Conservation (phyloP, 2,888 invertebrate species). For the Elmis aenea region DNA sequence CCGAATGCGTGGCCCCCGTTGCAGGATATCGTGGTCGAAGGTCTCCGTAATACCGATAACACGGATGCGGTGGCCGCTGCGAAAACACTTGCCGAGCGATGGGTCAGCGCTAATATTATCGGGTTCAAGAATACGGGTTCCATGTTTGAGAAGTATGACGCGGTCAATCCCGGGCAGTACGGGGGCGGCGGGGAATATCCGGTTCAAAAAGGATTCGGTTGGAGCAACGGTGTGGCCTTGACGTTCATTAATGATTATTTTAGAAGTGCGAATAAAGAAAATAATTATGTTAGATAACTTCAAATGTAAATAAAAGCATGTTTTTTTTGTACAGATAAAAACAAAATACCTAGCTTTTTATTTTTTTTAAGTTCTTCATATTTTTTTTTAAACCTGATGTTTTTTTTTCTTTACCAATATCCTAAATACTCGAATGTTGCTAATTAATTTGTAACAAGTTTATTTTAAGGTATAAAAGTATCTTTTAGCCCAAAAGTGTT, state of each 20-base stretch:
- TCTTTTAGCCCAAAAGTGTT: no score
- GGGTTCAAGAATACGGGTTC: conserved; percentile 56
- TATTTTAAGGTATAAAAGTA: no score
- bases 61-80: conserved; percentile 56
- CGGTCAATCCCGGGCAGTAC: conserved; percentile 56
- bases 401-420: no score
- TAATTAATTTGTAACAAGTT: no score
- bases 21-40: conserved; percentile 67
- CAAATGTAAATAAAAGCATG: no score
- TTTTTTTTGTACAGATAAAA: neutral
- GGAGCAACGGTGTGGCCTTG: conserved; percentile 12
- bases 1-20: conserved; percentile 85
- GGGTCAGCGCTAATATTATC: conserved; percentile 62
- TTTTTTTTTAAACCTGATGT: no score
- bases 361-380: no score
- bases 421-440: no score
- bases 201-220: conserved; percentile 18
- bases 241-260: conserved; percentile 15
- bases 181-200: conserved; percentile 72
- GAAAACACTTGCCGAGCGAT: conserved; percentile 59
- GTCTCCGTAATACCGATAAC: conserved; percentile 56
- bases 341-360: no score
- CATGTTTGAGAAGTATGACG: conserved; percentile 74
- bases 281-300: neutral
- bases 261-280: conserved; percentile 1